These are phyloP conservation scores for Centropyge bicolor DNA, from an alignment of 2,797 vertebrate species.

Conservation along the genomic window DNA sequence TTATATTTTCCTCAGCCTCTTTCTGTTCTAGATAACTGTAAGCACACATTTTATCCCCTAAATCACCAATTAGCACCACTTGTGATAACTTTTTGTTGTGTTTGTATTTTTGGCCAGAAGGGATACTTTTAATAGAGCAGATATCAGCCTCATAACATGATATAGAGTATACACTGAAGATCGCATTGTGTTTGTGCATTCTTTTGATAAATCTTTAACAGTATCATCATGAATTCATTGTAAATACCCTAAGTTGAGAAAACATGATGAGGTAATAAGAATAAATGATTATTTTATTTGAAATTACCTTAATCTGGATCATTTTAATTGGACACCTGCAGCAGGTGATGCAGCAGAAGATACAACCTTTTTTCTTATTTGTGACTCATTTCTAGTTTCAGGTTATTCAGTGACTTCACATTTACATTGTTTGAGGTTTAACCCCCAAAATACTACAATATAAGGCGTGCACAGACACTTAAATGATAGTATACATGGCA, in stretches of 20 bases:
- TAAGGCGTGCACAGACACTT: slow-evolving; percentile 21
- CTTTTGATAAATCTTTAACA: neutral
- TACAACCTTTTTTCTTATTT: slow-evolving; percentile 2
- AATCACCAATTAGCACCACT: slow-evolving; percentile 35
- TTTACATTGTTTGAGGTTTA: slow-evolving; percentile 7
- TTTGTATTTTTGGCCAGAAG: slow-evolving; percentile 36
- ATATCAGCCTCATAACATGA: slow-evolving; percentile 15
- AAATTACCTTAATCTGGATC: neutral
- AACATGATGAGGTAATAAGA: neutral
- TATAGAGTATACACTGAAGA: neutral
- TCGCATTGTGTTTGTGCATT: neutral
- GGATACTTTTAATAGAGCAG: slow-evolving; percentile 16
- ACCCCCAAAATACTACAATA: slow-evolving; percentile 2
- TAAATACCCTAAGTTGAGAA: neutral
- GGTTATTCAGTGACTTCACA: slow-evolving; percentile 4
- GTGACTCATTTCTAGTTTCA: slow-evolving; percentile 15
- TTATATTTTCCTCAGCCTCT: slow-evolving; percentile 54
- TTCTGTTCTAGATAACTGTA: slow-evolving; percentile 48
- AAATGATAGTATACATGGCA: neutral
- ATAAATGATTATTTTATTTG: neutral
- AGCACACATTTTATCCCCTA: slow-evolving; percentile 47
- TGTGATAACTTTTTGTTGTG: slow-evolving; percentile 28
- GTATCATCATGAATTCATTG: slow-evolving; percentile 2
- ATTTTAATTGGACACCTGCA: slow-evolving; percentile 24
- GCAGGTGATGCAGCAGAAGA: neutral